Evolutionary conservation across 2,113 vertebrate species (phyloP), one percentile per base, ranked within the genome.

Genomic region (Psammodynastes pulverulentus): DNA sequence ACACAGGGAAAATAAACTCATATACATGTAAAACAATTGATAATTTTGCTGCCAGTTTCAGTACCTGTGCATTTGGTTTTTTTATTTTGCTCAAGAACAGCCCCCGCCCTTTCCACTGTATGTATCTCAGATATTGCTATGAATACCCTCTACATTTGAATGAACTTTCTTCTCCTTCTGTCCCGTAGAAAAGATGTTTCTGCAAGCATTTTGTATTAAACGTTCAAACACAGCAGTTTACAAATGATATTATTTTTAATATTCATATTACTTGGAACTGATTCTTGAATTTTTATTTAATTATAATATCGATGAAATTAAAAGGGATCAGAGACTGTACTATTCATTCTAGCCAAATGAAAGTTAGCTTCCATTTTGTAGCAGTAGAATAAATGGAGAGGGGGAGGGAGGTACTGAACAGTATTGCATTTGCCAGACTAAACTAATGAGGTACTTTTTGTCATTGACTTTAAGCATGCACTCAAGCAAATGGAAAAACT

Each of bases 211-310:
- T 97, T 96, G 94, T 96, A 97, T 98, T 96, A 97, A 97, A 98
- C 96, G 95, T 97, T 97, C 97, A 97, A 97, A 97, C 97, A 96
- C 97, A 96, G 95, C 97, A 97, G 96, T 98, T 97, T 97, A 97
- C 97, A 97, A 97, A 98, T 98, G 97, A 97, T 93, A 96, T 96
- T 95, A 95, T 95, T 96, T 96, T 97, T 97, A 97, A 97, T 93
- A 96, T 96, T 95, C 95, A 95, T 96, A 96, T 97, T 97, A 97
- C 97, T 96, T 96, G 96, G 97, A 96, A 97, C 96, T 97, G 97
- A 98, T 97, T 97, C 97, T 97, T 97, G 96, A 97, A 96, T 97
- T 97, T 96, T 97, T 97, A 97, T 97, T 98, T 92, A 97, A 97
- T 97, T 97, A 97, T 94, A 95, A 96, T 94, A 93, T 87, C 95